These are phyloP conservation scores for Phania funesta DNA, from an alignment of 2,888 invertebrate species.

Conservation along the genomic window DNA sequence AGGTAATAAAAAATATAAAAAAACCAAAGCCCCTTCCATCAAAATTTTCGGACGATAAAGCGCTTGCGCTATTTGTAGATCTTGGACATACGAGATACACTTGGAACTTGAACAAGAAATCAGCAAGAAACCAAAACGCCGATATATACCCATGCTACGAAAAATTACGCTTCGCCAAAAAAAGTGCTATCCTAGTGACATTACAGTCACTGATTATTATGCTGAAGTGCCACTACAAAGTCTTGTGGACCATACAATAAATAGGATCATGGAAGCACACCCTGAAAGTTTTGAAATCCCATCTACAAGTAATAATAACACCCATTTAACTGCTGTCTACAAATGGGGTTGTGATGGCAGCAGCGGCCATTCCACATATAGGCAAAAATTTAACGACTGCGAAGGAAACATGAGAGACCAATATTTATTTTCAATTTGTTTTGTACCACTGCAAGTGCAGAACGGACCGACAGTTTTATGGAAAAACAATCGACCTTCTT, in stretches of 20 bases:
- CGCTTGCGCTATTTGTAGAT: slow-evolving; percentile 46
- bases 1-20: background rate
- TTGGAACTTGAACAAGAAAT: slow-evolving; percentile 29
- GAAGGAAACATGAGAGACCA: slow-evolving; percentile 30
- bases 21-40: slow-evolving; percentile 26
- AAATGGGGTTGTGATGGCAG: background rate
- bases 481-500: too few species aligned
- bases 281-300: background rate
- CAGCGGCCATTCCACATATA: slow-evolving; percentile 2
- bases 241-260: slow-evolving; percentile 15
- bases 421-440: slow-evolving; percentile 33
- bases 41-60: slow-evolving; percentile 32
- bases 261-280: too few species aligned
- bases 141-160: too few species aligned
- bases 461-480: too few species aligned
- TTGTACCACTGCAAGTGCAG: slow-evolving; percentile 32
- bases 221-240: background rate
- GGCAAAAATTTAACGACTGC: slow-evolving; percentile 34
- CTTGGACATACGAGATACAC: too few species aligned
- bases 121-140: too few species aligned
- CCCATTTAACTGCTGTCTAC: background rate
- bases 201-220: slow-evolving; percentile 40
- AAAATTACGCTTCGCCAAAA: too few species aligned
- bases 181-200: background rate
- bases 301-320: slow-evolving; percentile 20